Evolutionary conservation across 2,888 invertebrate species (phyloP), one percentile per base, ranked within the genome.

Genomic region (Melinaea menophilus): DNA sequence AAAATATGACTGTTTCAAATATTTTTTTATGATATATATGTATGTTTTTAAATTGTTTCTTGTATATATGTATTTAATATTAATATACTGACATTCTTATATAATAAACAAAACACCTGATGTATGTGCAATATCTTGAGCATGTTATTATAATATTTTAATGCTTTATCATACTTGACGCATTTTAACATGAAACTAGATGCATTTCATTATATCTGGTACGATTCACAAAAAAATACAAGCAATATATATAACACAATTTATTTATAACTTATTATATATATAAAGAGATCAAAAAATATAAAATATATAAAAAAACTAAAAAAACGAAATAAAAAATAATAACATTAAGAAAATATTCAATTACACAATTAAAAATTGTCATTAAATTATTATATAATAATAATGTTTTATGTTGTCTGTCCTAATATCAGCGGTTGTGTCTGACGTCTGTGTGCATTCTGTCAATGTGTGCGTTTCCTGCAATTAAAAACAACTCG

Each of bases 161-260:
- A 73, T 64, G 65, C 66, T 72, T 73, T 72, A 73, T 75, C 72
- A 73, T 65, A 64, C 61, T 62, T 71, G 75, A 76, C 70, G 76
- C 75, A 76, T 69, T 68, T 73, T 70, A 75, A 74, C 71, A 73
- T 73, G 72, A 75, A 75, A 81, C 80, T 84, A 83, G 78, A 81
- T 85, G 79, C 84, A 84, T 85, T 79, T 80, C 74, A 81, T 85
- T 85, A 84, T 66, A 68, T 60, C 64, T 11, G 2, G 79, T 79
- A 85, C 12, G 7, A 81, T 64, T 56, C 62, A 78, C 77, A 85
- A 66, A 65, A 58, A 5, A 11, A 35, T 3, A 45, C 7, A 13
- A 9, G 35, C 37, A 46, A 35, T 48, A 59, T 22, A 22, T 22
- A 22, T 22, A 22, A 22, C 22, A 22, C 22, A 22, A 22, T 22